Base-by-base conservation (phyloP, 2,113 vertebrate genomes). In the Phrynocephalus versicolor region DNA sequence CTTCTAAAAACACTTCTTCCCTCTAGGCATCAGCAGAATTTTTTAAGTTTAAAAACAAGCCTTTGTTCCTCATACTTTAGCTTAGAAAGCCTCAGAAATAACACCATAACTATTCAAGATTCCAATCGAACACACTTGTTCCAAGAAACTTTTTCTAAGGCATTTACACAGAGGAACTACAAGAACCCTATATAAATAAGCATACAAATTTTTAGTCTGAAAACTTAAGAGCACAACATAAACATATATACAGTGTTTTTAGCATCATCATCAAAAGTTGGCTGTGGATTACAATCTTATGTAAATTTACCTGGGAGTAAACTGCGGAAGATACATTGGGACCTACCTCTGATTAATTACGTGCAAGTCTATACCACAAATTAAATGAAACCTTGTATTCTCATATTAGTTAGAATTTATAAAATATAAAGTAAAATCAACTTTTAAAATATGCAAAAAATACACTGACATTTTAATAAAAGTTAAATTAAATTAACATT, bases 91-190 rank as follows among this genome's bases (percentile, higher is more conserved):
- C 92, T 64, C 82, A 91, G 27, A 88, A 94, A 85, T 74, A 79
- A 88, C 81, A 71, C 78, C 91, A 90, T 90, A 86, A 87, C 83
- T 87, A 87, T 78, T 91, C 90, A 89, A 91, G 45, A 81, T 89
- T 92, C 76, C 85, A 85, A 9, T 64, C 77, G 77, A 90, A 84
- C 83, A 91, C 0, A 0, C 82, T 88, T 85, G 88, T 87, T 82
- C 60, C 0, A 92, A 89, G 35, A 88, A 64, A 41, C 91, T 90
- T 92, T 88, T 94, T 87, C 88, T 79, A 84, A 79, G 74, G 86
- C 76, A 64, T 88, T 85, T 30, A 92, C 73, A 87, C 51, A 73
- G 2, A 88, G 86, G 88, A 71, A 87, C 33, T 85, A 39, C 41
- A 70, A 81, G 85, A 85, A 71, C 78, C 81, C 70, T 88, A 81